Conservation (phyloP, 2,797 vertebrate species). For the Simalia tracyae region DNA sequence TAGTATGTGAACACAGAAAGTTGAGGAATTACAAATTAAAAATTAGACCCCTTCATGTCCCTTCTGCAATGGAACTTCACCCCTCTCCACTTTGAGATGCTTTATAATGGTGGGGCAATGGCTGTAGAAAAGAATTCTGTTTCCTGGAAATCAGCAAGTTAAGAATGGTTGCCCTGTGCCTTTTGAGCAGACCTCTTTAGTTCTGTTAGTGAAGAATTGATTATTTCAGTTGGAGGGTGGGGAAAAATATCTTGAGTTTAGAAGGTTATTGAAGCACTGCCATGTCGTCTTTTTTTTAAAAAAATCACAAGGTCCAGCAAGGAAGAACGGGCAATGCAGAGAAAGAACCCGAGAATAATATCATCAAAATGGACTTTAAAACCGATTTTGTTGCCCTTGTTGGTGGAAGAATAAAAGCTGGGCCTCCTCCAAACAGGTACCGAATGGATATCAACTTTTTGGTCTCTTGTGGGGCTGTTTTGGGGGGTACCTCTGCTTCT, state of each 20-base stretch:
- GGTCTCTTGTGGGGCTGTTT: not conserved
- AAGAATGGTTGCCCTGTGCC: not conserved
- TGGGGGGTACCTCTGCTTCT: not conserved
- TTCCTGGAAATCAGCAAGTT: not conserved
- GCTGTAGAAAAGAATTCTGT: not conserved
- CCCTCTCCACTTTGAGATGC: not conserved
- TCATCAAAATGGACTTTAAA: conserved; percentile 72
- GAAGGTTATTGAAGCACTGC: not conserved
- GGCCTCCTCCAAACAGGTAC: conserved; percentile 74
- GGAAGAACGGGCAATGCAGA: conserved; percentile 69
- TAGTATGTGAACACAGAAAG: not conserved
- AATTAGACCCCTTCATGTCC: not conserved
- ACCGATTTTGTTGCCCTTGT: conserved; percentile 65
- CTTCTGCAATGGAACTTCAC: not conserved
- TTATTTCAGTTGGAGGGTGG: not conserved
- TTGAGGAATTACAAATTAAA: not conserved
- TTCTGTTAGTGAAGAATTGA: not conserved
- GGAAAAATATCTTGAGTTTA: not conserved
- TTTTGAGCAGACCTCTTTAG: not conserved
- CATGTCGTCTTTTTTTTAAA: not conserved
- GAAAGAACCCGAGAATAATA: conserved; percentile 70
- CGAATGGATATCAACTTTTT: fast-evolving
- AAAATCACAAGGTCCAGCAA: conserved; percentile 71
- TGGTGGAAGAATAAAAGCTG: conserved; percentile 69
- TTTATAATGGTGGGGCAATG: not conserved